These are phyloP conservation scores for Bruchidius siliquastri DNA, from an alignment of 2,888 invertebrate species.

Conservation along the genomic window DNA sequence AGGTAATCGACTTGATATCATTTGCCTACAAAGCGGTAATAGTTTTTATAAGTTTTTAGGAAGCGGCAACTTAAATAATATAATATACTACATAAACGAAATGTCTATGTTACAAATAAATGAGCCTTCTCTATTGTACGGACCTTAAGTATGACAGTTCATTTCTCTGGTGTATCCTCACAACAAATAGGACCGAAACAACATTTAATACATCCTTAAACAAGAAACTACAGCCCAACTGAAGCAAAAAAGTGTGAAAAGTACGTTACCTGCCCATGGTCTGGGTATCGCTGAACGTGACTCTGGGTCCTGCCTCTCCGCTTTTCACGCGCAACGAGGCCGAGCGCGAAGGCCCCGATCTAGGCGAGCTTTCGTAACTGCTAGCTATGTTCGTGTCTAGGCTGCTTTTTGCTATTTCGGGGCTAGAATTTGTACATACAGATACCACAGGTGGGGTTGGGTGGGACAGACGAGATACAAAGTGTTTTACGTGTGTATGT, in stretches of 20 bases:
- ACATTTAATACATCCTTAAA: not conserved
- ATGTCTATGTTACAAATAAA: too few species aligned
- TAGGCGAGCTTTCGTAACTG: constrained; percentile 70
- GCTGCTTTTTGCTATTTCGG: constrained; percentile 50
- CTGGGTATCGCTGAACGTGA: constrained; percentile 59
- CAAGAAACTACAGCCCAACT: not conserved
- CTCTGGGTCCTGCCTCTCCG: constrained; percentile 49
- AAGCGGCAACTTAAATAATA: too few species aligned
- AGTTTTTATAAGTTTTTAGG: too few species aligned
- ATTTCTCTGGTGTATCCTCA: not conserved
- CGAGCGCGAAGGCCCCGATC: constrained; percentile 65
- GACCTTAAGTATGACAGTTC: not conserved
- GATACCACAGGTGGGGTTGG: not conserved
- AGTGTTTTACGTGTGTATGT: not conserved
- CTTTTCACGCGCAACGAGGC: constrained; percentile 61
- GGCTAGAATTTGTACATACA: constrained; percentile 28
- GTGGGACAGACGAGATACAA: not conserved
- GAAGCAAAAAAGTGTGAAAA: constrained; percentile 4
- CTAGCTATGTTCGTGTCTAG: constrained; percentile 47
- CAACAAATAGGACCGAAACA: not conserved
- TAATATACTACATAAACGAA: too few species aligned
- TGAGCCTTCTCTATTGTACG: too few species aligned
- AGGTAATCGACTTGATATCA: too few species aligned
- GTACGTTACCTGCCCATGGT: constrained; percentile 49
- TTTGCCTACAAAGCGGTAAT: too few species aligned